Conservation (phyloP, 2,113 vertebrate species). For the Otis tarda region DNA sequence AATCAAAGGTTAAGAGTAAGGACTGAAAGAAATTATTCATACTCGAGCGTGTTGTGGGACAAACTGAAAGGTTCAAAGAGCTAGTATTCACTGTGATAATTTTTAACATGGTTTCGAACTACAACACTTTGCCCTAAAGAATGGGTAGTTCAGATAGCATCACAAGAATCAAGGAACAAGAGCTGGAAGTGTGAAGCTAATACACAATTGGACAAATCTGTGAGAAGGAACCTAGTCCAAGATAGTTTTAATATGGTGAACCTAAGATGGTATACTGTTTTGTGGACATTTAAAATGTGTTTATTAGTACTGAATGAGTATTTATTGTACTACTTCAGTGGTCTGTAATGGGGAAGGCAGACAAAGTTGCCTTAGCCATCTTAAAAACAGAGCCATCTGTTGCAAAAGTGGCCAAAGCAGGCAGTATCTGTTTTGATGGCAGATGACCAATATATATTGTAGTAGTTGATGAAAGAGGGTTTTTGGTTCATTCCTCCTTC, state of each 20-base stretch:
- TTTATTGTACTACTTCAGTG: not conserved
- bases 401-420: not conserved
- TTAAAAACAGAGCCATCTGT: not conserved
- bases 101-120: not conserved
- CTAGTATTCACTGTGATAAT: fast-evolving
- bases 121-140: not conserved
- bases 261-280: not conserved
- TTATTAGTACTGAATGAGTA: not conserved
- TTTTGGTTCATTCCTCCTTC: not conserved
- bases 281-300: not conserved
- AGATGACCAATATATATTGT: not conserved
- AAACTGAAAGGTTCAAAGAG: not conserved
- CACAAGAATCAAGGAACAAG: not conserved
- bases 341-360: not conserved
- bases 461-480: not conserved
- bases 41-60: not conserved
- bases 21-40: not conserved
- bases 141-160: not conserved
- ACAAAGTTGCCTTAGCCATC: not conserved
- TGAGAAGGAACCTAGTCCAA: not conserved
- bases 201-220: not conserved
- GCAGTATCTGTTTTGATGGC: not conserved
- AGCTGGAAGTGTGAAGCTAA: not conserved
- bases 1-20: not conserved
- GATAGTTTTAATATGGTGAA: not conserved